Conservation (phyloP, 2,113 vertebrate species). For the Osmerus mordax region DNA sequence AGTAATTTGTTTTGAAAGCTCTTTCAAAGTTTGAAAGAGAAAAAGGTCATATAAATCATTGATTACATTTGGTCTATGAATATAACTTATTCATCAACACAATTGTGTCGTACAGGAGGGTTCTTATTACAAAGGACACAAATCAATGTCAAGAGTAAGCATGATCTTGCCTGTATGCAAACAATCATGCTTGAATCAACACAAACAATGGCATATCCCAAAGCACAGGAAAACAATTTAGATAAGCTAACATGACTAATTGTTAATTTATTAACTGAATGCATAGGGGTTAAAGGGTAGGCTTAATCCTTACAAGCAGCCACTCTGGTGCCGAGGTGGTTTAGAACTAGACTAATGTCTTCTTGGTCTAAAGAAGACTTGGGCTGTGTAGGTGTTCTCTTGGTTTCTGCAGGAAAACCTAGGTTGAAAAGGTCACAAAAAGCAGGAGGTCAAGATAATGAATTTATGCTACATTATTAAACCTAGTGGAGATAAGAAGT, state of each 20-base stretch:
- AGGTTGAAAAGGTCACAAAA: too few relatives aligned
- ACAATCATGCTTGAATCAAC: constrained; percentile 13
- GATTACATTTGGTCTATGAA: too few relatives aligned
- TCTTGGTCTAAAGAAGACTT: too few relatives aligned
- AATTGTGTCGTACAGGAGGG: not conserved
- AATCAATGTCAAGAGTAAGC: not conserved
- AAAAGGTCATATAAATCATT: too few relatives aligned
- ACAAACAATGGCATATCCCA: not conserved
- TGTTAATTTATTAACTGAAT: constrained; percentile 12
- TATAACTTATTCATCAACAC: not conserved
- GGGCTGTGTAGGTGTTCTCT: too few relatives aligned
- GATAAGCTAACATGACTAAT: constrained; percentile 22
- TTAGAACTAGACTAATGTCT: too few relatives aligned
- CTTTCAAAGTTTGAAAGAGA: too few relatives aligned
- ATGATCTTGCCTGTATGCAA: not conserved
- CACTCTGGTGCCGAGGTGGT: not conserved
- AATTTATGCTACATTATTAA: too few relatives aligned
- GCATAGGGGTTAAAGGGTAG: constrained; percentile 2
- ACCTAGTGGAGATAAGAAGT: too few relatives aligned
- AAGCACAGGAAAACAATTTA: constrained; percentile 3
- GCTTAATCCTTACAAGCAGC: constrained; percentile 9
- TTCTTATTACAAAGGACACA: not conserved
- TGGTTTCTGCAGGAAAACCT: too few relatives aligned
- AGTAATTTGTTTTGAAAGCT: too few relatives aligned
- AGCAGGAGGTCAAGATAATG: too few relatives aligned